Base-by-base conservation (phyloP, 2,113 vertebrate species). In the Scortum barcoo region DNA sequence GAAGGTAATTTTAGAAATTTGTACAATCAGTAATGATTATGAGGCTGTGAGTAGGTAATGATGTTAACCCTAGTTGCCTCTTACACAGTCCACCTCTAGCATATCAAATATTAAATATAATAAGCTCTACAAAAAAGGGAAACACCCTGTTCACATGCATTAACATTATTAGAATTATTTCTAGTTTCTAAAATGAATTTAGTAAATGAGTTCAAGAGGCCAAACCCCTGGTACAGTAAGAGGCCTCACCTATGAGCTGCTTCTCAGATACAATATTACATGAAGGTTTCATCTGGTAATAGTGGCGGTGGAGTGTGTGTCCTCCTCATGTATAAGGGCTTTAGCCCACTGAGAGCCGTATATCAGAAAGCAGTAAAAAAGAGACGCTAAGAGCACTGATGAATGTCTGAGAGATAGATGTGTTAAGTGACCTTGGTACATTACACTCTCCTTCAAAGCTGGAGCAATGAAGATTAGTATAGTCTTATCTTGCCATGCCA, bases 21-120 rank as follows among this genome's bases (percentile, higher is more conserved):
- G 91, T 94, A 91, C 91, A 92, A 94, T 94, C 90, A 93, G 87
- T 93, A 93, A 93, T 89, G 91, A 93, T 93, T 95, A 93, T 93
- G 92, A 91, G 91, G 67, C 88, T 86, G 86, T 83, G 86, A 91
- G 91, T 89, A 91, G 90, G 87, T 93, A 93, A 92, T 95, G 91
- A 88, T 89, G 88, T 94, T 94, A 93, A 94, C 90, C 92, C 91
- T 88, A 77, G 78, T 90, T 86, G 83, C 81, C 86, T 91, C 87
- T 90, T 83, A 89, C 85, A 88, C 85, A 89, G 88, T 88, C 85
- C 90, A 91, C 68, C 80, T 88, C 78, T 22, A 81, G 68, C 83
- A 90, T 77, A 85, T 91, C 81, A 86, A 89, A 87, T 89, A 84
- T 87, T 74, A 83, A 85, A 86, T 79, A 89, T 80, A 88, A 86